Evolutionary conservation across 2,797 vertebrate genomes (phyloP), one percentile per base, ranked within the genome.

Genomic region (Limosa lapponica): DNA sequence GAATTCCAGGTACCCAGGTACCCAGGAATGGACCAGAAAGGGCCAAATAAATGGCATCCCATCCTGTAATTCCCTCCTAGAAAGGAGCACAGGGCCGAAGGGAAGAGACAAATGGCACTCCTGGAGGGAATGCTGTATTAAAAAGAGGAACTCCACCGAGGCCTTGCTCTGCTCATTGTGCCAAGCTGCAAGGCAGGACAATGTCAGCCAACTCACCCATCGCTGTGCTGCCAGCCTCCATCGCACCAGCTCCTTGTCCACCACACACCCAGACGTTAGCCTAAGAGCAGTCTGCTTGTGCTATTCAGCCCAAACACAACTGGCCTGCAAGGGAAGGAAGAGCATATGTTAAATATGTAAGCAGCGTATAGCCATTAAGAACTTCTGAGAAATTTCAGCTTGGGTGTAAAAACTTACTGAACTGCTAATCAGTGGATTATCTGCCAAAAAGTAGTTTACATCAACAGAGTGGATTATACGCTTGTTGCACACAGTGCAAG

Each of bases 191-290:
- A 32, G 48, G 71, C 46, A 91, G 90, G 20, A 58, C 32, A 70
- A 8, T 11, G 36, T 41, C 48, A 55, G 39, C 52, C 87, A 41
- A 39, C 11, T 54, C 28, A 49, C 14, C 13, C 1, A 0, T 36
- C 4, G 2, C n/a, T 11, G 20, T 22, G 41, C 52, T 37, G 8
- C 70, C 71, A 62, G 27, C 55, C 34, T 51, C 51, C 43, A 5
- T 25, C 3, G 0, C 27, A 57, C 51, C 41, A 15, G 7, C 27
- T 69, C 41, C 25, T n/a, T 46, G 58, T 7, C 34, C 24, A 28
- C 20, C 2, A 1, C 37, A 30, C 30, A 32, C 8, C 6, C 23
- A 37, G 28, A 23, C 0, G 0, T 41, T 64, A 55, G 41, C 12
- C 37, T 24, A 25, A 67, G 22, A 70, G 28, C 36, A 59, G 36